These are phyloP conservation scores for Crotalus horridus DNA, from an alignment of 2,113 vertebrate genomes.

Conservation along the genomic window DNA sequence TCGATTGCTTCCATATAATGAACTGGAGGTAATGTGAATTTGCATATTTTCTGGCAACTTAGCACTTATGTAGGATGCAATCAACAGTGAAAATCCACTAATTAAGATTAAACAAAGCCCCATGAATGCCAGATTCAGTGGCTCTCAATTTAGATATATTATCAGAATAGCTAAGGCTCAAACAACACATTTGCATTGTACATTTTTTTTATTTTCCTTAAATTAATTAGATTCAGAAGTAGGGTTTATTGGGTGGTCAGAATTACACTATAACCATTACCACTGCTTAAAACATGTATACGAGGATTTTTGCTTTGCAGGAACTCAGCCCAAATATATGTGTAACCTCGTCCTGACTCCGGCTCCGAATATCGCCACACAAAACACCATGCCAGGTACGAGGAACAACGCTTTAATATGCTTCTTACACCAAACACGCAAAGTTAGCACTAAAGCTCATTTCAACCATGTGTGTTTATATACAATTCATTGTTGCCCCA, in stretches of 20 bases:
- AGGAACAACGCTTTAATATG: too few relatives aligned
- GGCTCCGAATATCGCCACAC: too few relatives aligned
- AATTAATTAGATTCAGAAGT: not conserved
- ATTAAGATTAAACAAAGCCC: not conserved
- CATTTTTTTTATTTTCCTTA: not conserved
- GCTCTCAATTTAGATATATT: not conserved
- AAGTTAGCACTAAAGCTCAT: too few relatives aligned
- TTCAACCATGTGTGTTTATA: too few relatives aligned
- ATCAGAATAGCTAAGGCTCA: not conserved
- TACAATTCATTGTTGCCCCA: too few relatives aligned
- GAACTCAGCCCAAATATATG: too few relatives aligned
- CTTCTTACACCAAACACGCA: too few relatives aligned
- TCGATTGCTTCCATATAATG: not conserved
- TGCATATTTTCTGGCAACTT: not conserved
- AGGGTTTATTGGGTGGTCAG: not conserved
- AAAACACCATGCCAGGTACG: too few relatives aligned
- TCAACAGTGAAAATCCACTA: not conserved
- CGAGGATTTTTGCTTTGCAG: too few relatives aligned
- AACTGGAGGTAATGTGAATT: conserved; percentile 2
- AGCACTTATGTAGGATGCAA: conserved; percentile 1
- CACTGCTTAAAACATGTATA: not conserved
- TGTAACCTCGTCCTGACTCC: too few relatives aligned
- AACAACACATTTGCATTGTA: not conserved
- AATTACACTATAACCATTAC: not conserved
- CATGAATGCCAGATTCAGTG: not conserved